A percentile compares a stretch with the other conserved stretches of the same genome.
phyloP scores from a whole-genome alignment of 2,113 vertebrate genomes.

The Zingel zingel region DNA sequence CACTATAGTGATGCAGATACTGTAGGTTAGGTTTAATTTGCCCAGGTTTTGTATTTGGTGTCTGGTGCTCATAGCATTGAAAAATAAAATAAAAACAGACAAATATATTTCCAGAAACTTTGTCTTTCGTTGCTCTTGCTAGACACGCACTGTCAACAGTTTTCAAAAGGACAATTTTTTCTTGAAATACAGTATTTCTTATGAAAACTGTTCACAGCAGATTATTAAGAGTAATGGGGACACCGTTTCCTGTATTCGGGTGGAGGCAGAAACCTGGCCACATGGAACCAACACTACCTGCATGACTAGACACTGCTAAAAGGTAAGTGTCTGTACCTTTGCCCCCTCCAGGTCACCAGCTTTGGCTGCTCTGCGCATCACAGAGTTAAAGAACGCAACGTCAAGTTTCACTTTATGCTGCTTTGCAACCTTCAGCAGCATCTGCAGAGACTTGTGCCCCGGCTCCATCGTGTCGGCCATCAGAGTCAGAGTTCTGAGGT shows the following conservation, averaged over 20 bases:
- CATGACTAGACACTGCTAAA: neutral
- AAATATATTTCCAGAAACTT: too few relatives aligned
- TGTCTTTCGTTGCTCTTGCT: too few relatives aligned
- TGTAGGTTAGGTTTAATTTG: neutral
- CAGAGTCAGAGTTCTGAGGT: conserved; percentile 90
- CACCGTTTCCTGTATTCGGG: too few relatives aligned
- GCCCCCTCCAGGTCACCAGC: conserved; percentile 86
- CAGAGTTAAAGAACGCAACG: conserved; percentile 90
- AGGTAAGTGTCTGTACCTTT: conserved; percentile 84
- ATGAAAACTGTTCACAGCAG: neutral
- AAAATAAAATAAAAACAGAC: too few relatives aligned
- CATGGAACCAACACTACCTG: neutral
- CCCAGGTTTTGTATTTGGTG: neutral
- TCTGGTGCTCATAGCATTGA: neutral
- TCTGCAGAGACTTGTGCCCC: conserved; percentile 77
- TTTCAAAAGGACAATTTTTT: neutral
- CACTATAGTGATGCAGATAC: neutral
- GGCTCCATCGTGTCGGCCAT: conserved; percentile 88
- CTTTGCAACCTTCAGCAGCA: conserved; percentile 84
- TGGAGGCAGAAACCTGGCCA: neutral
- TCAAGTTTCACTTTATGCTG: conserved; percentile 86
- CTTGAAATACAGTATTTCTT: neutral
- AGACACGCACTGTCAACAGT: too few relatives aligned
- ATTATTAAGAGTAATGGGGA: too few relatives aligned
- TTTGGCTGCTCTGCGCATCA: conserved; percentile 88